Evolutionary conservation across 2,888 invertebrate species (phyloP).

Genomic region (Callimorpha dominula): DNA sequence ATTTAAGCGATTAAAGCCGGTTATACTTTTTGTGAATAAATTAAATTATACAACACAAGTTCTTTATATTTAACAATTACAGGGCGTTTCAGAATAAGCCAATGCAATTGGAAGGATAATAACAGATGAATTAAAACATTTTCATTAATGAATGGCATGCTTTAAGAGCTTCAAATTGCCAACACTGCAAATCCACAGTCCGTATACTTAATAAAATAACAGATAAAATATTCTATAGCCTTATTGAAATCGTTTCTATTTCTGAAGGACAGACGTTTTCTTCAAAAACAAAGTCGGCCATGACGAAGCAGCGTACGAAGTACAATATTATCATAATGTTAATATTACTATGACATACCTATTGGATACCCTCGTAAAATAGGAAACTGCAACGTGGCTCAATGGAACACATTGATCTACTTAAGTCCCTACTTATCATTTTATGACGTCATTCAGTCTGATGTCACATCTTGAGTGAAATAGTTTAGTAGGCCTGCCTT

Average conservation of each 20-base stretch:
- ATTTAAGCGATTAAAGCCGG: too few relatives aligned
- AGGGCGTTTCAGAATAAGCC: too few relatives aligned
- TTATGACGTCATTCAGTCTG: not conserved
- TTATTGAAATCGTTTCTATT: not conserved
- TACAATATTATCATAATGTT: constrained; percentile 5
- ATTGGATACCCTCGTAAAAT: constrained; percentile 15
- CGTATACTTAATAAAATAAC: not conserved
- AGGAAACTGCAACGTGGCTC: constrained; percentile 14
- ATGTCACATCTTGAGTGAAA: not conserved
- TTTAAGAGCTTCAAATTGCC: too few relatives aligned
- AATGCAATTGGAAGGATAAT: too few relatives aligned
- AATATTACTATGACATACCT: constrained; percentile 7
- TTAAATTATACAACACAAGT: too few relatives aligned
- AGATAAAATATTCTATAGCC: not conserved
- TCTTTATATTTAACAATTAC: too few relatives aligned
- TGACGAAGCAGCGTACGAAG: not conserved
- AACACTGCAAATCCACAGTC: not conserved
- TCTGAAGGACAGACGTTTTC: not conserved
- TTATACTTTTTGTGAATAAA: too few relatives aligned
- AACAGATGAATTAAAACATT: too few relatives aligned
- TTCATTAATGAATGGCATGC: too few relatives aligned
- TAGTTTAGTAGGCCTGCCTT: not conserved
- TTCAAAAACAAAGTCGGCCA: not conserved
- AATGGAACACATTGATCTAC: not conserved
- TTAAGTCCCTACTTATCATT: constrained; percentile 8